phyloP scores from a whole-genome alignment of 2,797 vertebrate species.

The Brotula barbata region DNA sequence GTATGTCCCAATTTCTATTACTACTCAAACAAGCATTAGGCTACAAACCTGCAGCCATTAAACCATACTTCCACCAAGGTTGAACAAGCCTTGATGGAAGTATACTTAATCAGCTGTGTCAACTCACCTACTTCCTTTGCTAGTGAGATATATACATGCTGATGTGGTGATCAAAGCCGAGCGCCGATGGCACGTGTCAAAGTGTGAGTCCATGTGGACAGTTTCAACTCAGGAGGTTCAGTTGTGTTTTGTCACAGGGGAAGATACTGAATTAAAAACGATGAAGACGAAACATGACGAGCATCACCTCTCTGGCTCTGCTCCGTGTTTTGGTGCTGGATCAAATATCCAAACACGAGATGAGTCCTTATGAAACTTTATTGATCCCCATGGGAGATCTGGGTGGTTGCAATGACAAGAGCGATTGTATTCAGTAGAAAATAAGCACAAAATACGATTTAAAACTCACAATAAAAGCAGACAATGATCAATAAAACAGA shows the following conservation, averaged over 20 bases:
- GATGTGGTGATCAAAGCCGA: slow-evolving; percentile 59
- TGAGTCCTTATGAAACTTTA: slow-evolving; percentile 55
- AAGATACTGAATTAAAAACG: slow-evolving; percentile 48
- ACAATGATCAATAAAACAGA: background rate
- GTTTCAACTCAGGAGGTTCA: slow-evolving; percentile 54
- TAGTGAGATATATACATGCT: slow-evolving; percentile 39
- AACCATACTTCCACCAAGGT: too few relatives aligned
- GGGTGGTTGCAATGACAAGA: slow-evolving; percentile 15
- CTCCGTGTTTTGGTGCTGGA: slow-evolving; percentile 49
- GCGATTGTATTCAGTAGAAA: slow-evolving; percentile 30
- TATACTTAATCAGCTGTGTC: too few relatives aligned
- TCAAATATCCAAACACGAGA: slow-evolving; percentile 62
- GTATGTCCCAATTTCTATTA: too few relatives aligned
- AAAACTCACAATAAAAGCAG: background rate
- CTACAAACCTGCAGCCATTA: too few relatives aligned
- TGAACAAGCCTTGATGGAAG: too few relatives aligned
- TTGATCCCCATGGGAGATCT: slow-evolving; percentile 56
- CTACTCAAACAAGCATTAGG: too few relatives aligned
- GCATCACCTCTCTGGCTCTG: slow-evolving; percentile 25
- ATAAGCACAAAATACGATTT: slow-evolving; percentile 5
- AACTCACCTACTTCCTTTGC: too few relatives aligned
- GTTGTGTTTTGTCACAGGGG: slow-evolving; percentile 40
- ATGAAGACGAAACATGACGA: slow-evolving; percentile 6
- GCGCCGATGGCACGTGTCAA: slow-evolving; percentile 44
- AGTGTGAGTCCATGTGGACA: slow-evolving; percentile 29